phyloP scores from a whole-genome alignment of 1,140 invertebrate genomes.

The Lasioglossum baleicum region DNA sequence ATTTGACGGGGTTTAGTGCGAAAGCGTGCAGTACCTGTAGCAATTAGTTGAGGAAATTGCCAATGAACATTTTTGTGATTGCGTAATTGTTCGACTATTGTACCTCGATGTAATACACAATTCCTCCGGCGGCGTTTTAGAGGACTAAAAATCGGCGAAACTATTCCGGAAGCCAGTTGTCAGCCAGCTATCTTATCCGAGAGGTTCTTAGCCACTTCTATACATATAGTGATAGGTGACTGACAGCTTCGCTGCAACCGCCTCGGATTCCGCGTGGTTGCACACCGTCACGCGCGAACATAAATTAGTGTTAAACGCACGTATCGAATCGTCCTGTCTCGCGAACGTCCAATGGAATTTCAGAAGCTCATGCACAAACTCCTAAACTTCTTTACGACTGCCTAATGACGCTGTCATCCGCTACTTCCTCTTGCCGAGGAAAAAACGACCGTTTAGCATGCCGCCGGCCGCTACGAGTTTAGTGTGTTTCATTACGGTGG shows the following conservation, averaged over 20 bases:
- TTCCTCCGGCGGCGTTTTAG: not conserved
- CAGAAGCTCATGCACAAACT: slow-evolving; percentile 6
- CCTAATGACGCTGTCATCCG: slow-evolving; percentile 2
- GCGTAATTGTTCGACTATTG: too few species aligned
- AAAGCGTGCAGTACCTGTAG: too few species aligned
- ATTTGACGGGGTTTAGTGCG: too few species aligned
- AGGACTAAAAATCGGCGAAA: not conserved
- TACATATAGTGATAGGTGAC: slow-evolving; percentile 9
- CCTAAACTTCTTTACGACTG: slow-evolving; percentile 31
- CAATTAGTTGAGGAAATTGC: too few species aligned
- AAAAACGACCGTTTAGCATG: not conserved
- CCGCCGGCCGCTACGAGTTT: too few species aligned
- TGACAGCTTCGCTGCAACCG: slow-evolving; percentile 1
- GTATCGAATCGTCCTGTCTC: slow-evolving; percentile 6
- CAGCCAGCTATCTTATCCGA: not conserved
- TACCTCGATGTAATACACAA: not conserved
- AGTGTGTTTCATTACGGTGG: too few species aligned
- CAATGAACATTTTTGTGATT: too few species aligned
- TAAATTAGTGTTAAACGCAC: slow-evolving; percentile 16
- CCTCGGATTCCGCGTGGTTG: slow-evolving; percentile 8
- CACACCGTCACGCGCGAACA: slow-evolving; percentile 22
- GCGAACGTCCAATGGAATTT: slow-evolving; percentile 21
- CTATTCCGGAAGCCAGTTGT: not conserved
- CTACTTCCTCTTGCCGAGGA: not conserved
- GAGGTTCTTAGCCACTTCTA: slow-evolving; percentile 15